Percentiles rank a stretch among this genome's conserved stretches.
Evolutionary conservation across 2,797 vertebrate species (phyloP).

Genomic region (Bryconaethiops microstoma): DNA sequence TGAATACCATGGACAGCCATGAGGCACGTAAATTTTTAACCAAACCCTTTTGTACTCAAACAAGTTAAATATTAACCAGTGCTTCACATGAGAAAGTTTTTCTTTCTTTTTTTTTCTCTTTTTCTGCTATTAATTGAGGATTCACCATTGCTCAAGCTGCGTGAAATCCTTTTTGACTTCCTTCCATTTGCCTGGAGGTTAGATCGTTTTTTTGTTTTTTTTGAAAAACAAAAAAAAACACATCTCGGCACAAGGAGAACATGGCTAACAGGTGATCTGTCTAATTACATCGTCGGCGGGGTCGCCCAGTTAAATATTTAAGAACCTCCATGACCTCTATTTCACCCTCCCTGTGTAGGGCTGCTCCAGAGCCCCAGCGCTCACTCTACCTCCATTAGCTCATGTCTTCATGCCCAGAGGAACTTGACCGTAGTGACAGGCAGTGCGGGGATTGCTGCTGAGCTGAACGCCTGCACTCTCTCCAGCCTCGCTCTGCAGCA

Average conservation of each 20-base stretch:
- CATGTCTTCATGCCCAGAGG: conserved; percentile 83
- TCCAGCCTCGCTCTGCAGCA: conserved; percentile 6
- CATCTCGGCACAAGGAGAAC: conserved; percentile 84
- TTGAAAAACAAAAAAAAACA: conserved; percentile 66
- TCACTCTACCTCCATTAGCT: conserved; percentile 83
- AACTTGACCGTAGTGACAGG: conserved; percentile 72
- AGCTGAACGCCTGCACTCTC: conserved; percentile 43
- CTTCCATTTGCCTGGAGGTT: conserved; percentile 93
- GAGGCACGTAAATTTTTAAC: conserved; percentile 83
- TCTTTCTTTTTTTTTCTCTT: conserved; percentile 60
- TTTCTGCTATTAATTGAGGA: conserved; percentile 77
- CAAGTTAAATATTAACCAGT: conserved; percentile 87
- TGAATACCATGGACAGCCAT: conserved; percentile 77
- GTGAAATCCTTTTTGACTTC: conserved; percentile 92
- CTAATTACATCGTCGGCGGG: conserved; percentile 93
- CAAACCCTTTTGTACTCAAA: conserved; percentile 81
- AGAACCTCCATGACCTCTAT: conserved; percentile 89
- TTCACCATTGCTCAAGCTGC: conserved; percentile 83
- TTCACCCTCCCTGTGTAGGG: conserved; percentile 88
- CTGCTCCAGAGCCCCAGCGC: conserved; percentile 80
- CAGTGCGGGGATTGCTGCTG: conserved; percentile 61
- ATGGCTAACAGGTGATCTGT: conserved; percentile 97
- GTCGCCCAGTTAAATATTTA: conserved; percentile 92
- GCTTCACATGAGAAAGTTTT: conserved; percentile 76
- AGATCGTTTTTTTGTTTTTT: conserved; percentile 71